These are phyloP conservation scores for Glyphotaelius pellucidus DNA, from an alignment of 2,888 invertebrate species.

Conservation along the genomic window DNA sequence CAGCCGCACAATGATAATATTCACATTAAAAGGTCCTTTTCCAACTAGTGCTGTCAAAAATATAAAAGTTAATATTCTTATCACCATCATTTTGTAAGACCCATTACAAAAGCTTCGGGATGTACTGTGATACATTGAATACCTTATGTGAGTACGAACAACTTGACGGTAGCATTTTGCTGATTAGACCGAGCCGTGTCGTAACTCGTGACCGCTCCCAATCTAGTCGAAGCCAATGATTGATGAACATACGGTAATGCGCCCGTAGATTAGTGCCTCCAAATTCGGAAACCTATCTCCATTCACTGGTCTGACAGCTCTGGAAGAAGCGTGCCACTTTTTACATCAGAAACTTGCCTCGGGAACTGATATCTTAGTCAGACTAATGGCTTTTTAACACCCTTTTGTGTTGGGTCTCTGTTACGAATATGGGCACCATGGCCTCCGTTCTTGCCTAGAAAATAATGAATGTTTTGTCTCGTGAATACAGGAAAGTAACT, in stretches of 20 bases:
- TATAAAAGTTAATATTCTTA: too few species aligned
- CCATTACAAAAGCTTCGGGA: too few species aligned
- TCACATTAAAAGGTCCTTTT: too few species aligned
- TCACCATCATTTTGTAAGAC: too few species aligned
- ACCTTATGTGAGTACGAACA: background rate
- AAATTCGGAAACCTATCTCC: background rate
- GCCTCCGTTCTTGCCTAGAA: background rate
- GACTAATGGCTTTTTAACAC: background rate
- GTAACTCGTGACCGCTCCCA: background rate
- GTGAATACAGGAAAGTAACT: background rate
- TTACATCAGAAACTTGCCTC: background rate
- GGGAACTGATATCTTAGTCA: background rate
- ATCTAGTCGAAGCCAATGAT: background rate
- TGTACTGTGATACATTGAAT: background rate
- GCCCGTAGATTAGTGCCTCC: constrained; percentile 14
- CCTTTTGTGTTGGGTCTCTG: background rate
- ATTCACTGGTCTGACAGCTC: background rate
- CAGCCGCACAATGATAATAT: too few species aligned
- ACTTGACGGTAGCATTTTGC: background rate
- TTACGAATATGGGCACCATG: background rate
- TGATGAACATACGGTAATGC: background rate
- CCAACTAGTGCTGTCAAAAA: too few species aligned
- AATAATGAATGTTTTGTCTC: background rate
- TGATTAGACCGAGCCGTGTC: background rate
- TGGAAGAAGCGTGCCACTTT: constrained; percentile 13